These are phyloP conservation scores for Gobiocypris rarus DNA, from an alignment of 2,113 vertebrate species.

Conservation along the genomic window DNA sequence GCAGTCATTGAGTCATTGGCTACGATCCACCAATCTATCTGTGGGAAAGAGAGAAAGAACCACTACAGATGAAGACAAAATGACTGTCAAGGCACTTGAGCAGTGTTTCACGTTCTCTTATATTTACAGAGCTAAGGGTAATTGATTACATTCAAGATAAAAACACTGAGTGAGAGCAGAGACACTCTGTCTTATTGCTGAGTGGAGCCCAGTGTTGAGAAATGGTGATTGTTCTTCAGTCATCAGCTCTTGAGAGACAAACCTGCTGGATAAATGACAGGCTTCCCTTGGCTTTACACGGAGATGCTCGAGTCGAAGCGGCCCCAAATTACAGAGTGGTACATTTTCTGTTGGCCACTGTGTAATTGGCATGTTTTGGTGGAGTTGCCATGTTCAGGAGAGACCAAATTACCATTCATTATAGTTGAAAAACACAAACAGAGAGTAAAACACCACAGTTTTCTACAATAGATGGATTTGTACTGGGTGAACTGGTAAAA, in stretches of 20 bases:
- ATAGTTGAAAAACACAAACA: background rate
- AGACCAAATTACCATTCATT: conserved; percentile 36
- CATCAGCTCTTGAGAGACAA: conserved; percentile 39
- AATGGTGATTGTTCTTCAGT: conserved; percentile 48
- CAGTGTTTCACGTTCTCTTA: background rate
- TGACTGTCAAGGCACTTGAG: conserved; percentile 47
- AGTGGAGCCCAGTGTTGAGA: conserved; percentile 18
- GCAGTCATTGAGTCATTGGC: conserved; percentile 45
- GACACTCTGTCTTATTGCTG: background rate
- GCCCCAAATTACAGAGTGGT: background rate
- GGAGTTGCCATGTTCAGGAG: background rate
- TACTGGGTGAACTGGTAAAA: background rate
- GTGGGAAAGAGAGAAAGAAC: conserved; percentile 20
- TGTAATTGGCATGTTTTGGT: conserved; percentile 2
- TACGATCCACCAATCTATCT: conserved; percentile 46
- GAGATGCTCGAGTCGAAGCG: background rate
- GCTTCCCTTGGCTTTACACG: background rate
- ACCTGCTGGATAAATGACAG: conserved; percentile 39
- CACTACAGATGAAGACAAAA: conserved; percentile 48
- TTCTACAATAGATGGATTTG: background rate
- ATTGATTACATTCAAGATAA: conserved; percentile 50
- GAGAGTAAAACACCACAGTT: background rate
- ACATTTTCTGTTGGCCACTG: background rate
- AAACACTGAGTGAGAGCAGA: conserved; percentile 48
- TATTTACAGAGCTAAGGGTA: conserved; percentile 45